Evolutionary conservation across 2,797 vertebrate genomes (phyloP).

Genomic region (Bradypus variegatus): DNA sequence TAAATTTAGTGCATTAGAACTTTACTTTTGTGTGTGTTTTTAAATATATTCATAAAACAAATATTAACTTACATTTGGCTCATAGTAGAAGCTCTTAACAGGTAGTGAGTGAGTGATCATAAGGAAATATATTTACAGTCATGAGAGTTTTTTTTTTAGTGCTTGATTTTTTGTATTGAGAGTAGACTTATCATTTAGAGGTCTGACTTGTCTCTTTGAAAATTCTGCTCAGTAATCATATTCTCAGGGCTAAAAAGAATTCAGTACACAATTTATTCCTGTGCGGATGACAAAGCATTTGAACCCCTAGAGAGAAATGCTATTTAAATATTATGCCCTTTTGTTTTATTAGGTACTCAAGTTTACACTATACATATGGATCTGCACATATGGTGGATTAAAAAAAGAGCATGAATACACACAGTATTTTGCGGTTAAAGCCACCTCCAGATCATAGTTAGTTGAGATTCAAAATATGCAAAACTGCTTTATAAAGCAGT

Average conservation of each 20-base stretch:
- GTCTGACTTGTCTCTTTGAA: conserved; percentile 21
- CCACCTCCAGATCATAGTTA: not conserved
- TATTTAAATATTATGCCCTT: not conserved
- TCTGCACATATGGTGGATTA: not conserved
- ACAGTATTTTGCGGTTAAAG: conserved; percentile 10
- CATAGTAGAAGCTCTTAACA: not conserved
- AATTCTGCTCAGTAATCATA: conserved; percentile 41
- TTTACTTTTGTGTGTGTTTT: conserved; percentile 34
- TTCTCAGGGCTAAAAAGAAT: conserved; percentile 18
- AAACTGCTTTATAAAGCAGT: not conserved
- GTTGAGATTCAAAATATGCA: not conserved
- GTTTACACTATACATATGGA: not conserved
- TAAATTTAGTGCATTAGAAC: not conserved
- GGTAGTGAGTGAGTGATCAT: not conserved
- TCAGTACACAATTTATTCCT: conserved; percentile 15
- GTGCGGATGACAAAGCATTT: conserved; percentile 5
- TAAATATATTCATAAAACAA: conserved; percentile 1
- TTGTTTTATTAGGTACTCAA: conserved; percentile 26
- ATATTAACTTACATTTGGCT: conserved; percentile 27
- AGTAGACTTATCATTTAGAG: conserved; percentile 16
- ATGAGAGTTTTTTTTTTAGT: not conserved
- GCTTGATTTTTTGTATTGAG: conserved; percentile 12
- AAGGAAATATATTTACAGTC: not conserved
- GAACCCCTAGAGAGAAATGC: not conserved
- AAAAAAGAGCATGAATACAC: conserved; percentile 24